Conservation (phyloP, 2,888 invertebrate species). For the Zhuqinia jingwanae region DNA sequence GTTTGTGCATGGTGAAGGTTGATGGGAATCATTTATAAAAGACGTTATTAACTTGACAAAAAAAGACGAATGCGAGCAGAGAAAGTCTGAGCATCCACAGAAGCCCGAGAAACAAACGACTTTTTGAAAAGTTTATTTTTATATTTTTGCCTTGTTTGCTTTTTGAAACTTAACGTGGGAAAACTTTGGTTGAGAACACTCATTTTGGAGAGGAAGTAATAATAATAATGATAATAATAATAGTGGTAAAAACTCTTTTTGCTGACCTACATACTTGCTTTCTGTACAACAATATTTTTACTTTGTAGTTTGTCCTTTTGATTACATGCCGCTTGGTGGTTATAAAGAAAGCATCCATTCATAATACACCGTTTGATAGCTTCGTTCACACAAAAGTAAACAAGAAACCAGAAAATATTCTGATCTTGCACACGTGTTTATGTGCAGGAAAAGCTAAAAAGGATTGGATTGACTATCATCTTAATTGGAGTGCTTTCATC, state of each 20-base stretch:
- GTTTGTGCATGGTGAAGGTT: background rate
- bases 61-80: background rate
- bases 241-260: background rate
- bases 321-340: background rate
- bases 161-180: background rate
- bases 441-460: no score
- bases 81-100: background rate
- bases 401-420: no score
- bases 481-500: conserved; percentile 27
- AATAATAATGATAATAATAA: background rate
- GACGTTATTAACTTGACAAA: background rate
- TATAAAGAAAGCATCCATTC: no score
- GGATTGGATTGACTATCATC: background rate
- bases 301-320: background rate
- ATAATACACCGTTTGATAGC: no score
- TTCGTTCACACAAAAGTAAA: background rate
- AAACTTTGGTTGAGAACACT: background rate
- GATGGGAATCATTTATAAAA: conserved; percentile 3
- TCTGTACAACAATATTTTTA: background rate
- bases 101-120: conserved; percentile 30
- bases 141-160: background rate
- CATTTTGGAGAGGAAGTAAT: background rate
- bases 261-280: background rate
- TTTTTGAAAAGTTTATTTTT: conserved; percentile 21
- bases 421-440: no score